These are phyloP conservation scores for Xenotilapia caudafasciata DNA, from an alignment of 2,113 vertebrate species.

Conservation along the genomic window DNA sequence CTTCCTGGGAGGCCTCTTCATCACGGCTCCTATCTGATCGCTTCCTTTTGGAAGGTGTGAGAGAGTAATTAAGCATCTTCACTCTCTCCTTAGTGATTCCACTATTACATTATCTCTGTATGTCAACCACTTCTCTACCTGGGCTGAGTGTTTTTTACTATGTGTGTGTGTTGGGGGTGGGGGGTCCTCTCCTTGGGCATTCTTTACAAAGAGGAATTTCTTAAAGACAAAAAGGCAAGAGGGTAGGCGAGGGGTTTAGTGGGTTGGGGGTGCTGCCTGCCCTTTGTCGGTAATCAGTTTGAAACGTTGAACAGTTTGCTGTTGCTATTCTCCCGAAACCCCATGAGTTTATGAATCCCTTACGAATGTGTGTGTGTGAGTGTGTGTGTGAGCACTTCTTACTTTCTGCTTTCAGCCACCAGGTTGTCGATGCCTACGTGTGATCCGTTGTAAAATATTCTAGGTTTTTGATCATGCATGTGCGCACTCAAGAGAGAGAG, in stretches of 20 bases:
- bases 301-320: slow-evolving; percentile 60
- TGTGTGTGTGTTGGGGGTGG: not conserved
- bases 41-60: slow-evolving; percentile 58
- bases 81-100: not conserved
- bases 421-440: slow-evolving; percentile 24
- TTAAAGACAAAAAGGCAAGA: slow-evolving; percentile 70
- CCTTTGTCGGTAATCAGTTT: slow-evolving; percentile 66
- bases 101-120: slow-evolving; percentile 33
- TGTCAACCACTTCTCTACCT: slow-evolving; percentile 29
- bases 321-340: slow-evolving; percentile 23
- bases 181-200: slow-evolving; percentile 43
- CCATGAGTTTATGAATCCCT: slow-evolving; percentile 18
- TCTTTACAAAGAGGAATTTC: slow-evolving; percentile 71
- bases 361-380: not conserved
- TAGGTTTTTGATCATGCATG: not conserved
- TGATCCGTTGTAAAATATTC: slow-evolving; percentile 30
- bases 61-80: slow-evolving; percentile 25
- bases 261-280: slow-evolving; percentile 41
- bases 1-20: slow-evolving; percentile 74
- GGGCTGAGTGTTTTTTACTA: not conserved
- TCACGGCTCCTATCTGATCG: slow-evolving; percentile 65
- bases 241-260: slow-evolving; percentile 39
- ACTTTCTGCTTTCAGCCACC: not conserved
- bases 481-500: not conserved
- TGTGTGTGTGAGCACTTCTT: not conserved